Base-by-base conservation (phyloP, 2,888 invertebrate species). In the Catocala sponsa region DNA sequence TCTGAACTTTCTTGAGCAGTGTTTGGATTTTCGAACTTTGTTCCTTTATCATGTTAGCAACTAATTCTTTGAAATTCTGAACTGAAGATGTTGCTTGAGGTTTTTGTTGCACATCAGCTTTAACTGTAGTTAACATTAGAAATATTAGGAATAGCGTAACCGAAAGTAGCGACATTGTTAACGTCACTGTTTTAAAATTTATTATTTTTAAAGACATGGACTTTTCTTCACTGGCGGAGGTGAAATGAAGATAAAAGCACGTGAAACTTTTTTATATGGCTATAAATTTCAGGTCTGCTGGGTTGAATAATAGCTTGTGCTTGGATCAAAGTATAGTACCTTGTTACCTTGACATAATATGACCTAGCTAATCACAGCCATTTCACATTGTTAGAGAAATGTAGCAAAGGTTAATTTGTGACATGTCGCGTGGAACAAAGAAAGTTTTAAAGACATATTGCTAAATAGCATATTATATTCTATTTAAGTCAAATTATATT, bases 301-400 rank as follows among this genome's bases (percentile, higher is more conserved):
- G 72, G 56, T 83, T 55, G 65, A 62, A 68, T 94, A 91, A 94
- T 87, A 65, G 77, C 70, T 55, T 81, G 84, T 63, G 73, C 55
- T 75, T 70, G 60, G 57, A 70, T 74, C 74, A 65, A 75, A 74
- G 25, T 77, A 76, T 58, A 38, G 85, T 80, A 78, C 89, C 89
- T 89, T 93, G 48, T 85, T 80, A 78, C 89, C 89, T 89, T 93
- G 93, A 94, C 93, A 93, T 89, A 91, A 93, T 89, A 91, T 91
- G 92, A 92, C 93, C 94, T 78, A 91, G 84, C 91, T 91, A 79
- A 89, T 91, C 90, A 87, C 72, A 78, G 76, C 82, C 83, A 85
- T 86, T 84, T 83, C 77, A 78, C 83, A 80, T 81, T 83, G 78
- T 80, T 80, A 76, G 47, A 53, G 55, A 68, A 68, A 68, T 70